These are phyloP conservation scores for Orthonevra nobilis DNA, from an alignment of 2,888 invertebrate genomes.

Conservation along the genomic window DNA sequence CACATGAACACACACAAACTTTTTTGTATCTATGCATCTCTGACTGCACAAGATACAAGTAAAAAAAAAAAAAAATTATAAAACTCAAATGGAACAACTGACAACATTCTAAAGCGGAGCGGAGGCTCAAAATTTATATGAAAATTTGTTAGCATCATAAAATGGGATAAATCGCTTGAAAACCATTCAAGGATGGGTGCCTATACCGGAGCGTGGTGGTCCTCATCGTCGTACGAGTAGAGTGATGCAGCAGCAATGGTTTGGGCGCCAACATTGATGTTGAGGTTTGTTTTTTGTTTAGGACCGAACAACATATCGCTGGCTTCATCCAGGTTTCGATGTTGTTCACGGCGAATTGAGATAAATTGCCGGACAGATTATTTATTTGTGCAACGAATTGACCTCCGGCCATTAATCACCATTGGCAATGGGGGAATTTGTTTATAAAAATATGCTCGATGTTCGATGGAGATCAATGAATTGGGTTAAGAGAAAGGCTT, in stretches of 20 bases:
- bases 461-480: constrained; percentile 36
- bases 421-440: constrained; percentile 34
- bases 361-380: constrained; percentile 64
- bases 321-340: constrained; percentile 40
- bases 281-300: background rate
- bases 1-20: constrained; percentile 48
- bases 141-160: constrained; percentile 58
- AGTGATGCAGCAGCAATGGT: no score
- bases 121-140: constrained; percentile 23
- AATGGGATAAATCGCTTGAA: constrained; percentile 56
- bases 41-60: constrained; percentile 10
- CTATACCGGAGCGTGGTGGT: no score
- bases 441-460: constrained; percentile 28
- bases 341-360: constrained; percentile 57
- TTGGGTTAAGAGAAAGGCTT: constrained; percentile 30
- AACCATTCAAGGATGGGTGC: constrained; percentile 30
- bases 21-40: constrained; percentile 2
- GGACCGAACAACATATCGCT: constrained; percentile 14
- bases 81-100: constrained; percentile 6
- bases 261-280: no score
- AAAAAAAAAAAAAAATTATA: background rate
- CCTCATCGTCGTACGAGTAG: no score
- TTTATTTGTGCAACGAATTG: constrained; percentile 50
- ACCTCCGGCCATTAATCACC: constrained; percentile 54
- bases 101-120: constrained; percentile 17